Conservation (phyloP, 1,140 invertebrate species). For the Cyrtorhinus lividipennis region DNA sequence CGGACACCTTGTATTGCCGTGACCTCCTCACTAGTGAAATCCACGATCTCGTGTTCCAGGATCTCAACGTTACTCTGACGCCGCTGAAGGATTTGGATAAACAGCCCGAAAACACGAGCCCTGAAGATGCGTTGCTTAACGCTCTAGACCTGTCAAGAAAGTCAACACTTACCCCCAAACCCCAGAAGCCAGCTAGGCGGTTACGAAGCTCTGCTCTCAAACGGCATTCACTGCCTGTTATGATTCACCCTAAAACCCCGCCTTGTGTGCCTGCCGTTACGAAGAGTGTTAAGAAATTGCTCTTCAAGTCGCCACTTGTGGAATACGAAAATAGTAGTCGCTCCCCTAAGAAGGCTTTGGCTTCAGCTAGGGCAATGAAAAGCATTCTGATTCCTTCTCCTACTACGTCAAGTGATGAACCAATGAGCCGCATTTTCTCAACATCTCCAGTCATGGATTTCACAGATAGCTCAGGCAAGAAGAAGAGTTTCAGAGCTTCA, state of each 20-base stretch:
- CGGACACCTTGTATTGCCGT: background rate
- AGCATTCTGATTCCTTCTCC: background rate
- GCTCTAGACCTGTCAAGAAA: constrained; percentile 16
- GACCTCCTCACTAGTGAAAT: background rate
- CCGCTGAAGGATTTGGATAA: background rate
- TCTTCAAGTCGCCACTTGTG: background rate
- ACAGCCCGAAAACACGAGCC: background rate
- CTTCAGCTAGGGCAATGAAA: background rate
- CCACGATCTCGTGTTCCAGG: background rate
- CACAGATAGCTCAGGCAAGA: background rate
- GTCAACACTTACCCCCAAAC: background rate
- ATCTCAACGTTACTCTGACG: background rate
- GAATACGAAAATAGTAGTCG: constrained; percentile 1
- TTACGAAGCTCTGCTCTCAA: background rate
- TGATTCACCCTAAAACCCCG: background rate
- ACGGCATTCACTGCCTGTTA: background rate
- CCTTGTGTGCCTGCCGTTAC: background rate
- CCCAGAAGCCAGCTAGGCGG: background rate
- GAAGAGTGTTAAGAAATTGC: background rate
- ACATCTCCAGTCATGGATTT: constrained; percentile 9
- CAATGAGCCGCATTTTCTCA: constrained; percentile 3
- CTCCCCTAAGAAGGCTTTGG: background rate
- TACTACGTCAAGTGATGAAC: background rate
- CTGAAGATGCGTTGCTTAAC: constrained; percentile 11
- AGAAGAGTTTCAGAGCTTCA: constrained; percentile 1